These are phyloP conservation scores for Oncorhynchus gorbuscha DNA, from an alignment of 2,113 vertebrate species.

Conservation along the genomic window DNA sequence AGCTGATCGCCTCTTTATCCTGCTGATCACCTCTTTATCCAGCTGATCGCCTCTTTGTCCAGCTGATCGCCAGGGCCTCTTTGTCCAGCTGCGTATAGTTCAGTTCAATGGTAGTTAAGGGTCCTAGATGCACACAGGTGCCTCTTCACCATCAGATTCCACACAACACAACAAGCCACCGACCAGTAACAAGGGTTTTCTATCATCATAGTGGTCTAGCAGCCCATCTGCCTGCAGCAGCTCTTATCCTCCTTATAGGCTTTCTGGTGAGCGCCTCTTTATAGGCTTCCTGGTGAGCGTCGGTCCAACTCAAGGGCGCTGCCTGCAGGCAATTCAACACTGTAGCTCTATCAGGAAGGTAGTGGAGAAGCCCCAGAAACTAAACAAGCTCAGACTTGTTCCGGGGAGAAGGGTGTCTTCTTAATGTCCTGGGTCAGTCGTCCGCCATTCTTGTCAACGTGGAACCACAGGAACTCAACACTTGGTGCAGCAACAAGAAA, in stretches of 20 bases:
- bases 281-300: background rate
- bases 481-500: background rate
- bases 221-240: constrained; percentile 5
- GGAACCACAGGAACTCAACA: background rate
- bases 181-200: background rate
- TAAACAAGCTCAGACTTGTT: constrained; percentile 1
- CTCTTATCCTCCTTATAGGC: background rate
- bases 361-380: background rate
- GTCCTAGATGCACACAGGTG: constrained; percentile 6
- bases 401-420: background rate
- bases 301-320: background rate
- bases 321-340: background rate
- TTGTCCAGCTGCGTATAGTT: constrained; percentile 8
- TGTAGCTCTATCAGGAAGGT: constrained; percentile 9
- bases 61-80: no score
- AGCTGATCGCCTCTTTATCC: no score
- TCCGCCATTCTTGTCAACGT: background rate
- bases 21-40: no score
- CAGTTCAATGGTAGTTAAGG: background rate
- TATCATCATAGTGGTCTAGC: constrained; percentile 6
- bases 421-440: background rate
- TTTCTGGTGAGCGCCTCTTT: background rate
- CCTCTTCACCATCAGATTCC: background rate
- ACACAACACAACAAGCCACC: background rate
- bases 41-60: no score